Conservation (phyloP, 2,797 vertebrate genomes). For the Nothura maculosa region DNA sequence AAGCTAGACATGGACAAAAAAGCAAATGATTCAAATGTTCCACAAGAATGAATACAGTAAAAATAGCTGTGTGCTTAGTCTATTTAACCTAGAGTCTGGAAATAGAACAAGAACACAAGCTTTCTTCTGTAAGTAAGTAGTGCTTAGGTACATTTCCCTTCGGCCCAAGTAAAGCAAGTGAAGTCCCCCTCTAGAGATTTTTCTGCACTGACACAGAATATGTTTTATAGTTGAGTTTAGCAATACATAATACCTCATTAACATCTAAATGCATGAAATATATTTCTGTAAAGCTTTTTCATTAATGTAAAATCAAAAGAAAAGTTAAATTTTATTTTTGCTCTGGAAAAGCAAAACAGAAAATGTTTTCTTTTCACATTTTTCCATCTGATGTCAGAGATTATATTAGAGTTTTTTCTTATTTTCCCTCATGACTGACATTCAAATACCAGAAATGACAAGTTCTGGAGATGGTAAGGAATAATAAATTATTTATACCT, state of each 20-base stretch:
- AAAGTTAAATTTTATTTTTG: constrained; percentile 56
- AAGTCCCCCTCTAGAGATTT: background rate
- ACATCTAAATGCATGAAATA: background rate
- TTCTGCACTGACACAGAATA: background rate
- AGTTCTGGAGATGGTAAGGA: constrained; percentile 68
- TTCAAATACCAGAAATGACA: constrained; percentile 76
- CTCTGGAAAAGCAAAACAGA: constrained; percentile 47
- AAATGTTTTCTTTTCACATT: constrained; percentile 54
- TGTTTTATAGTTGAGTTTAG: constrained; percentile 47
- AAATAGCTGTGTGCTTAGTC: background rate
- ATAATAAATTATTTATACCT: constrained; percentile 75
- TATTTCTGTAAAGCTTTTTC: constrained; percentile 5
- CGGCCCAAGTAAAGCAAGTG: background rate
- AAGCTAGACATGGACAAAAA: background rate
- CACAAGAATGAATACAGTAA: background rate
- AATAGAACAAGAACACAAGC: background rate
- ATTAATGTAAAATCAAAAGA: background rate
- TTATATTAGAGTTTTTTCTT: constrained; percentile 65
- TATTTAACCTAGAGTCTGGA: background rate
- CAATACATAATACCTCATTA: constrained; percentile 32
- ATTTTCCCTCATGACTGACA: constrained; percentile 74
- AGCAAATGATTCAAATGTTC: background rate
- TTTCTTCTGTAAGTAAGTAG: background rate
- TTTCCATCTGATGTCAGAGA: constrained; percentile 71
- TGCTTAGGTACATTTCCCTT: background rate